A percentile compares a stretch with the other conserved stretches of the same genome.
These are phyloP conservation scores for Clupea harengus DNA, from an alignment of 2,113 vertebrate species.

Conservation along the genomic window DNA sequence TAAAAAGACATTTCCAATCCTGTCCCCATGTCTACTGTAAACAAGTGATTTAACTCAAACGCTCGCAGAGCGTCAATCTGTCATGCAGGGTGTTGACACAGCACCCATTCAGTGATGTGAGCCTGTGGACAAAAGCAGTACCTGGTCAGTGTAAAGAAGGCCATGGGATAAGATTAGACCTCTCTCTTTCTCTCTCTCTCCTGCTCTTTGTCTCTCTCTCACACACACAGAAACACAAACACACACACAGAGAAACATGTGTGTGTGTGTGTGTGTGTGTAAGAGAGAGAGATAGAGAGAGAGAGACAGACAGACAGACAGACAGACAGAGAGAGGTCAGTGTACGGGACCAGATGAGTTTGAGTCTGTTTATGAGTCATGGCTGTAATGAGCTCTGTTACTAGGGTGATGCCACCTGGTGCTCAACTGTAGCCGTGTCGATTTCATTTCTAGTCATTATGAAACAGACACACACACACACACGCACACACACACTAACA, in stretches of 20 bases:
- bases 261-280: not conserved
- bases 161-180: not conserved
- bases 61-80: not conserved
- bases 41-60: not conserved
- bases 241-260: no score
- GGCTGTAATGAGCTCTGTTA: not conserved
- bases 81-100: not conserved
- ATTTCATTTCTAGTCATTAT: not conserved
- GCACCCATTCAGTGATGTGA: not conserved
- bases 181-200: not conserved
- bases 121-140: not conserved
- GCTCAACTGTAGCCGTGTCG: not conserved
- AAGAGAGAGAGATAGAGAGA: not conserved
- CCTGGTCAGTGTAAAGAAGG: not conserved
- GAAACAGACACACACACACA: not conserved
- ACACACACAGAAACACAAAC: not conserved
- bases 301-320: no score
- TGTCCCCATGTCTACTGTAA: not conserved
- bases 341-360: no score
- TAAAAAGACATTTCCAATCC: not conserved
- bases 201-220: not conserved
- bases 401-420: not conserved
- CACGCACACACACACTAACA: constrained; percentile 18
- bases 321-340: no score
- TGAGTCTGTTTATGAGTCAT: constrained; percentile 1